phyloP scores from a whole-genome alignment of 1,140 invertebrate species.

The Liolophura sinensis region DNA sequence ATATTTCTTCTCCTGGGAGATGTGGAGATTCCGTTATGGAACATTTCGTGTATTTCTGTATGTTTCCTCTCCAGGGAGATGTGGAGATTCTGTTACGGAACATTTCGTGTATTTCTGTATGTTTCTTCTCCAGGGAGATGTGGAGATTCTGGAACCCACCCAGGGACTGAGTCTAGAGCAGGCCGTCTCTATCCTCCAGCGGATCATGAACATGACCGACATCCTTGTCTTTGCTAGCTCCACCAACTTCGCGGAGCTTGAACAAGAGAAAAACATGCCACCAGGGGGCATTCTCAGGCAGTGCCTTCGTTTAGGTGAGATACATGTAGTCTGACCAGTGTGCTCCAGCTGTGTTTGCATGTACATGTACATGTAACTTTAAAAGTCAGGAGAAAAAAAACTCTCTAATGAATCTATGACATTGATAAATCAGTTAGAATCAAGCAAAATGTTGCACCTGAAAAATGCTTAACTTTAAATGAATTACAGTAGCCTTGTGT shows the following conservation, averaged over 20 bases:
- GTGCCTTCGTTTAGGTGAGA: constrained; percentile 87
- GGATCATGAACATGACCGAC: constrained; percentile 97
- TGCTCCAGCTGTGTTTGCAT: too few relatives aligned
- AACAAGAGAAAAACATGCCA: constrained; percentile 99
- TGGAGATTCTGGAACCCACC: constrained; percentile 97
- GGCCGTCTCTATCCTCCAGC: constrained; percentile 93
- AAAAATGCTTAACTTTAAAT: too few relatives aligned
- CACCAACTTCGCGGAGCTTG: constrained; percentile 95
- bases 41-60: constrained; percentile 15
- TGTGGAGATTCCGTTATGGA: constrained; percentile 96
- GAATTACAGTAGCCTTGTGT: too few relatives aligned
- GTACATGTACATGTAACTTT: too few relatives aligned
- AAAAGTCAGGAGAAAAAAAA: too few relatives aligned
- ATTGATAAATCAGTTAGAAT: not conserved
- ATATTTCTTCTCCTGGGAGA: constrained; percentile 75
- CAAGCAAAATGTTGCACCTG: too few relatives aligned
- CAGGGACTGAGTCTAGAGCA: constrained; percentile 98
- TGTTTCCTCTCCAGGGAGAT: constrained; percentile 76
- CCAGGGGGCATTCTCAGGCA: constrained; percentile 96
- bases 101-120: constrained; percentile 12
- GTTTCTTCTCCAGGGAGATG: constrained; percentile 77
- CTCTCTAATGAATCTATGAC: constrained; percentile 1
- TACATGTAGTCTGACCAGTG: too few relatives aligned
- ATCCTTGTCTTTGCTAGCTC: constrained; percentile 97
- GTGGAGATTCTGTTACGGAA: constrained; percentile 96